These are phyloP conservation scores for Sebastes kiyomatsui DNA, from an alignment of 2,797 vertebrate species.

Conservation along the genomic window DNA sequence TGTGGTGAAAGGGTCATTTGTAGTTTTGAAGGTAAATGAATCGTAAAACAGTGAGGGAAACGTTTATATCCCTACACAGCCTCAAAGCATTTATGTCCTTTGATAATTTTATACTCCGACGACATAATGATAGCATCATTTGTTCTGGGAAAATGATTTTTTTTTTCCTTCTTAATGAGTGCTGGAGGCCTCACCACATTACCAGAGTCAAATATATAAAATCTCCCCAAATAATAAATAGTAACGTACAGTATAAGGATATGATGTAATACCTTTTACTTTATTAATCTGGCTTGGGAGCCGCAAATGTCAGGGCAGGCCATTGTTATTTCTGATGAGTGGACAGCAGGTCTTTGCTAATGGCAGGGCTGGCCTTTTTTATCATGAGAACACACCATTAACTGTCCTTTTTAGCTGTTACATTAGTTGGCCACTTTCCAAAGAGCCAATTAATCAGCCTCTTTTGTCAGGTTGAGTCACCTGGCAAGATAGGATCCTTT, in stretches of 20 bases:
- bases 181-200: constrained; percentile 8
- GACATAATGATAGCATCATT: constrained; percentile 68
- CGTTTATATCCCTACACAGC: constrained; percentile 47
- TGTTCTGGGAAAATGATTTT: constrained; percentile 53
- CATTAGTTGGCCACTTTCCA: constrained; percentile 76
- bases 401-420: constrained; percentile 75
- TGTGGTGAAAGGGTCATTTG: constrained; percentile 46
- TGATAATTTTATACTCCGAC: constrained; percentile 60
- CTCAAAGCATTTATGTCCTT: constrained; percentile 59
- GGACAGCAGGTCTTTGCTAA: constrained; percentile 65
- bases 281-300: constrained; percentile 45
- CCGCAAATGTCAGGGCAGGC: constrained; percentile 40
- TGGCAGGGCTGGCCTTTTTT: constrained; percentile 54
- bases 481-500: constrained; percentile 76
- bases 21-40: constrained; percentile 63
- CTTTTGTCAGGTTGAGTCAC: constrained; percentile 78
- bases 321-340: constrained; percentile 72
- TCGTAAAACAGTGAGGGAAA: constrained; percentile 47
- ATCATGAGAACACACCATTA: constrained; percentile 74
- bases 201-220: constrained; percentile 26
- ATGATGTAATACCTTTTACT: constrained; percentile 45
- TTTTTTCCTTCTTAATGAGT: constrained; percentile 26
- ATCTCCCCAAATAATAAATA: constrained; percentile 23
- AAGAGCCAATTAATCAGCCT: constrained; percentile 82
- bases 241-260: constrained; percentile 14